Percentiles rank a stretch among this genome's conserved stretches.
Evolutionary conservation across 2,888 invertebrate genomes (phyloP).

Genomic region (Torymus texanus): DNA sequence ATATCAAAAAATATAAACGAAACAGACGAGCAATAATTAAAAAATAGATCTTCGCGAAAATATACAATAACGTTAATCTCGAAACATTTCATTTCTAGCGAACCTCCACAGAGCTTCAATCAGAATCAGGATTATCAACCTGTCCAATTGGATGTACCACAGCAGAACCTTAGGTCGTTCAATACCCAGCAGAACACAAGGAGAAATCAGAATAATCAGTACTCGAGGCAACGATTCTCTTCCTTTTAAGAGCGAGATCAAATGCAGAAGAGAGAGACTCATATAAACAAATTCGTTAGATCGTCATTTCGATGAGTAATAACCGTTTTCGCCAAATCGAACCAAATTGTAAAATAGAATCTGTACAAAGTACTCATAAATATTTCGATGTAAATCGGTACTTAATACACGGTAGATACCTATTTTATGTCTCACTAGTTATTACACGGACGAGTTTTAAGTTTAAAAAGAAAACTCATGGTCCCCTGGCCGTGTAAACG

Average conservation of each 20-base stretch:
- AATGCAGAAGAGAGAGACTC: not conserved
- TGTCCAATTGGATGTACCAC: conserved; percentile 25
- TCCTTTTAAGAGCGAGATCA: conserved; percentile 18
- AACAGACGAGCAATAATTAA: not conserved
- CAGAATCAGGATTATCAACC: conserved; percentile 20
- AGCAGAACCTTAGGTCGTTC: conserved; percentile 26
- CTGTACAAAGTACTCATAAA: conserved; percentile 52
- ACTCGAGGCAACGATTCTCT: conserved; percentile 31
- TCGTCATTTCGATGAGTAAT: conserved; percentile 16
- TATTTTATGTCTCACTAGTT: conserved; percentile 45
- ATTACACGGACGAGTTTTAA: conserved; percentile 40
- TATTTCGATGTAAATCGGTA: conserved; percentile 26
- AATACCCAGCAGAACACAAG: conserved; percentile 26
- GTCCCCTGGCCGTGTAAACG: conserved; percentile 30
- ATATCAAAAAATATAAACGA: too few relatives aligned
- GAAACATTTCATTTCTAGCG: conserved; percentile 34
- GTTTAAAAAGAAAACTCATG: conserved; percentile 29
- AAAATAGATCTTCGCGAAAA: not conserved
- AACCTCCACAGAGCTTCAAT: conserved; percentile 36
- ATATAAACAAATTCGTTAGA: conserved; percentile 18
- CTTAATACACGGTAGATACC: conserved; percentile 8
- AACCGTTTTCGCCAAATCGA: conserved; percentile 15
- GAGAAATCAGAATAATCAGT: conserved; percentile 20
- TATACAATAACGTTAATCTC: not conserved
- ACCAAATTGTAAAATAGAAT: conserved; percentile 50